These are phyloP conservation scores for Standfussiana lucernea DNA, from an alignment of 2,888 invertebrate genomes.

Conservation along the genomic window DNA sequence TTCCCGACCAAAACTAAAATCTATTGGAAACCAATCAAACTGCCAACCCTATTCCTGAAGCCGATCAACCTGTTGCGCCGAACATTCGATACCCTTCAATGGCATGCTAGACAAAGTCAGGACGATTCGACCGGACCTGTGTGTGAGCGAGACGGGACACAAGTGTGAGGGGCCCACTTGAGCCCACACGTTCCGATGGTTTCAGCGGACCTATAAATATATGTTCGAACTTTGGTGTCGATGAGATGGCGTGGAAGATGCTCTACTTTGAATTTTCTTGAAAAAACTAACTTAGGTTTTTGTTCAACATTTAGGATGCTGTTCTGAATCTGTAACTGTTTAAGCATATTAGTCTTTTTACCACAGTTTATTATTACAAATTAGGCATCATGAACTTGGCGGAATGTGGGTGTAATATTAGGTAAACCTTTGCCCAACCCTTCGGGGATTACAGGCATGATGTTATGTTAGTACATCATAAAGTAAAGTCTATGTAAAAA, in stretches of 20 bases:
- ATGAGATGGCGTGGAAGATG: slow-evolving; percentile 70
- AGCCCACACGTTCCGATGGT: slow-evolving; percentile 87
- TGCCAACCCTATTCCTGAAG: slow-evolving; percentile 85
- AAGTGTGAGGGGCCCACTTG: slow-evolving; percentile 86
- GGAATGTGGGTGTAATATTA: not conserved
- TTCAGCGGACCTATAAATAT: slow-evolving; percentile 88
- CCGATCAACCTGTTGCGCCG: slow-evolving; percentile 89
- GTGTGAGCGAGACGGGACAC: slow-evolving; percentile 73
- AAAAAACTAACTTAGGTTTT: not conserved
- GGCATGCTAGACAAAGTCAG: slow-evolving; percentile 79
- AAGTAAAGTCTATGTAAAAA: not conserved
- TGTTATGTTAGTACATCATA: not conserved
- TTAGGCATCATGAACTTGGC: not conserved
- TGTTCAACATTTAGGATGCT: not conserved
- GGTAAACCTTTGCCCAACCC: not conserved
- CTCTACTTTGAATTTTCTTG: slow-evolving; percentile 74
- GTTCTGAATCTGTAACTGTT: not conserved
- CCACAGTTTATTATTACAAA: not conserved
- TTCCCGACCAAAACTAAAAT: not conserved
- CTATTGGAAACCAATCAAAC: slow-evolving; percentile 78
- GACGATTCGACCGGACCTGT: slow-evolving; percentile 49
- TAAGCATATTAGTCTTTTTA: not conserved
- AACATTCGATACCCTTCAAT: slow-evolving; percentile 90
- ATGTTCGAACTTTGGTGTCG: slow-evolving; percentile 82
- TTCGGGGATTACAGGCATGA: not conserved